Conservation (phyloP, 92 coral and sea anemone genomes). For the Phenganax subtilis region DNA sequence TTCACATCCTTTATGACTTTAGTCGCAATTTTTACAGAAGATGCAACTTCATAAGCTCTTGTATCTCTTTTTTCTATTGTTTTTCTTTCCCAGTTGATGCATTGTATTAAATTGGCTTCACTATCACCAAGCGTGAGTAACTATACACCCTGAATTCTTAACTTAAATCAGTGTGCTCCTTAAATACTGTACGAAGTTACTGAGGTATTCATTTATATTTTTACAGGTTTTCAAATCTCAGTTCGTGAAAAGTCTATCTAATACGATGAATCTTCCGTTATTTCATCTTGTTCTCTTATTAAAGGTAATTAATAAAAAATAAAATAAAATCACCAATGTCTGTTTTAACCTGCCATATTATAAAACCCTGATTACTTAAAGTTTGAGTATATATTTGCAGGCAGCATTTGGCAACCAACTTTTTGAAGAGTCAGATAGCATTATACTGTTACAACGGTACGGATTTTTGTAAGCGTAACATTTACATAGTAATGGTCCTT, state of each 20-base stretch:
- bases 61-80: neutral
- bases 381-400: constrained; percentile 41
- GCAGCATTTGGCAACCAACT: constrained; percentile 70
- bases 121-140: constrained; percentile 84
- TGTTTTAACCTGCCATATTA: neutral
- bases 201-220: neutral
- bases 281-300: constrained; percentile 78
- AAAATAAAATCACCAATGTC: neutral
- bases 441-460: constrained; percentile 84
- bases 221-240: constrained; percentile 84
- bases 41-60: neutral
- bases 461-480: neutral
- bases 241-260: constrained; percentile 76
- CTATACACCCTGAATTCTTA: no score
- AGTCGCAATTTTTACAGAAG: neutral
- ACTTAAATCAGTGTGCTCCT: neutral
- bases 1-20: neutral
- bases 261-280: constrained; percentile 61
- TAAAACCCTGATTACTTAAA: neutral
- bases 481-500: neutral
- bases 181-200: neutral
- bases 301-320: constrained; percentile 51
- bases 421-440: constrained; percentile 76
- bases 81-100: constrained; percentile 69
- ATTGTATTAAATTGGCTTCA: constrained; percentile 82